phyloP scores from a whole-genome alignment of 2,797 vertebrate species.

The Staurois parvus region DNA sequence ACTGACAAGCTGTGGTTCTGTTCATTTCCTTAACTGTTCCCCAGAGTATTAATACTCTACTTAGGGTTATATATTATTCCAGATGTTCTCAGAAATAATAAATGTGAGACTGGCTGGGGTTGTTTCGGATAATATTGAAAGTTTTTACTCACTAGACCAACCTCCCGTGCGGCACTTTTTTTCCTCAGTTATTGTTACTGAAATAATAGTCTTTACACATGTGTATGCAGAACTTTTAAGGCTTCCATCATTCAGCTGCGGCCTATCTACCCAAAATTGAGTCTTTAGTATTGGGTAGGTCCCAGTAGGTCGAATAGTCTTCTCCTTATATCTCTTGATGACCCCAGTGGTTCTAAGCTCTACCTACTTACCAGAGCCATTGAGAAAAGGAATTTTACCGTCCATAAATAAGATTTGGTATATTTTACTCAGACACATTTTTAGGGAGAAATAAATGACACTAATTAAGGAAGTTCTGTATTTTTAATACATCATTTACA shows the following conservation, averaged over 20 bases:
- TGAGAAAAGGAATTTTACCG: too few species aligned
- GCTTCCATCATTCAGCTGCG: neutral
- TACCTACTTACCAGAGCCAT: too few species aligned
- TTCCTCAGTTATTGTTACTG: neutral
- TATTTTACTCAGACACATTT: too few species aligned
- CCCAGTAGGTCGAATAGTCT: neutral
- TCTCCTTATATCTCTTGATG: too few species aligned
- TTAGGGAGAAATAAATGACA: too few species aligned
- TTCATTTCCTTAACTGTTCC: neutral
- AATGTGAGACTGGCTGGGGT: neutral
- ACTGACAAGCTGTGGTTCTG: neutral
- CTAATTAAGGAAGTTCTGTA: too few species aligned
- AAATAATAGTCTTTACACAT: neutral
- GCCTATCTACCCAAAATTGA: neutral
- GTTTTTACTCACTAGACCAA: neutral
- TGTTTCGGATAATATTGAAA: neutral
- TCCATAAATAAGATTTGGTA: too few species aligned
- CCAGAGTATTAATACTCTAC: neutral
- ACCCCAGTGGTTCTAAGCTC: neutral
- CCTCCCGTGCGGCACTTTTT: neutral
- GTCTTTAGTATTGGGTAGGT: neutral
- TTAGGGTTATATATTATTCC: neutral
- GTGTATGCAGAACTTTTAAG: neutral
- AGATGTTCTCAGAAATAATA: neutral
- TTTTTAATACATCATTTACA: too few species aligned